Evolutionary conservation across 2,888 invertebrate species (phyloP), one percentile per base, ranked within the genome.

Genomic region (Pandemis heparana): DNA sequence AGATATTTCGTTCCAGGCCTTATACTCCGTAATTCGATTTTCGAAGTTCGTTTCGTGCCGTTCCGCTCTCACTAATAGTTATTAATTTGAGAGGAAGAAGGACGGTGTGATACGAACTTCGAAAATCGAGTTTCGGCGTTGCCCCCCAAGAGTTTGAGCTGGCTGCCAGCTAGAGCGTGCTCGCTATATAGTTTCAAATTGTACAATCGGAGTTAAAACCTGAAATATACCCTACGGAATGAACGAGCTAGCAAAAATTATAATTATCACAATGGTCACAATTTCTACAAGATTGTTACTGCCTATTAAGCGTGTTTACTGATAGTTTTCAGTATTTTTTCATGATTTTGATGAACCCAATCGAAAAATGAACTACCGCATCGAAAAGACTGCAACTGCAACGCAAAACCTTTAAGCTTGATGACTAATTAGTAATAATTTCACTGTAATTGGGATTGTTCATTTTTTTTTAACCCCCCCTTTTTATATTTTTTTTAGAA

Each of bases 151-250:
- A 16, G 16, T 18, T 46, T 46, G 46, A 76, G 77, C 81, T 88
- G 89, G 89, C 87, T 75, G 32, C 69, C 16, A 80, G 89, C 89
- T 89, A 89, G 78, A 75, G 62, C 67, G 70, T 74, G 70, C 80
- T 79, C 41, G 39, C 10, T 56, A 56, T 56, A 79, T 83, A 83
- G 85, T 83, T 75, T 77, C 80, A 83, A 80, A 82, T n/a, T 23
- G 56, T 16, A 10, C 23, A 56, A 4, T 23, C 23, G 23, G 5
- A 56, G 12, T 23, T 12, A 23, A 56, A 23, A 3, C 12, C 23
- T 18, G 12, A 56, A 56, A n/a, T n/a, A n/a, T n/a, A n/a, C n/a
- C n/a, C n/a, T 10, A 56, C 5, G 23, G 12, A 56, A 56, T 5
- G 10, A 23, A 10, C 51, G 23, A 23, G 10, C 23, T 56, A 18